A percentile compares a stretch with the other conserved stretches of the same genome.
phyloP scores from a whole-genome alignment of 2,113 vertebrate genomes.

The Pyxicephalus adspersus region DNA sequence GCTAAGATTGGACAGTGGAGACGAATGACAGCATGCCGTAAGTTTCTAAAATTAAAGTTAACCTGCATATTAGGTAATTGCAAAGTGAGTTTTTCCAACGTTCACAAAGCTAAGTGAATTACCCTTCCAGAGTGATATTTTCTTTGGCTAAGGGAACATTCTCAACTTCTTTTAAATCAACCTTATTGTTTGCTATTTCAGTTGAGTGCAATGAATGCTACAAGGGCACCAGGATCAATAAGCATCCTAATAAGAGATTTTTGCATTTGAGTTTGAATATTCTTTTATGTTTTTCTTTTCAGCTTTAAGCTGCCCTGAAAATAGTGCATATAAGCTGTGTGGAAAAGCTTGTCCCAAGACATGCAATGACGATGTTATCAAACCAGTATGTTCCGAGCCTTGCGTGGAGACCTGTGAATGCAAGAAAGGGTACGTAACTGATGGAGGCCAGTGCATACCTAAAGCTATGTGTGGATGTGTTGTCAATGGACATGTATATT shows the following conservation, averaged over 20 bases:
- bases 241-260: background rate
- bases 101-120: no score
- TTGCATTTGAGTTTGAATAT: background rate
- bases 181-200: background rate
- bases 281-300: background rate
- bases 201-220: no score
- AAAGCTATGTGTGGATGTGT: conserved; percentile 60
- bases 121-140: background rate
- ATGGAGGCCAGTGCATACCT: conserved; percentile 60
- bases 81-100: background rate
- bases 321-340: conserved; percentile 64
- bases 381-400: conserved; percentile 9
- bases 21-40: conserved; percentile 63
- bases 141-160: background rate
- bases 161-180: background rate
- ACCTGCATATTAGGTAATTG: background rate
- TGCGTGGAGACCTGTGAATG: conserved; percentile 63
- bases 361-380: conserved; percentile 53
- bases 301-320: conserved; percentile 67
- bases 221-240: no score
- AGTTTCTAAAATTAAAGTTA: conserved; percentile 57
- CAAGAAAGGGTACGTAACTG: conserved; percentile 59
- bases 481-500: conserved; percentile 28
- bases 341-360: conserved; percentile 59
- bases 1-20: conserved; percentile 68